Conservation (phyloP, 2,113 vertebrate species). For the Oreochromis tanganicae region DNA sequence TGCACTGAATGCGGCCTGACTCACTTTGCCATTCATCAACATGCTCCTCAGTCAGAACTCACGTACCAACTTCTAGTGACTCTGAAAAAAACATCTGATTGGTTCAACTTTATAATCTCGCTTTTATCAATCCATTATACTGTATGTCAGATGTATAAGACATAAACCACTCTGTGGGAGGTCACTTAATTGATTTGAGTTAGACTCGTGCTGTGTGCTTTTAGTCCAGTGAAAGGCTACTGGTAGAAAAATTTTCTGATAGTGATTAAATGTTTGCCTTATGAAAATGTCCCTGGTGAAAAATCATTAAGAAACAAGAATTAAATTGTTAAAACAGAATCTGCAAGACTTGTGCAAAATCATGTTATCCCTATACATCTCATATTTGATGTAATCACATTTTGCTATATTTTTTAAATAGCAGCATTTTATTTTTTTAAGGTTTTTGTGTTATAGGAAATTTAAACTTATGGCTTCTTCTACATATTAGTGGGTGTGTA, state of each 20-base stretch:
- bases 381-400: background rate
- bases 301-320: slow-evolving; percentile 29
- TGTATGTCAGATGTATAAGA: slow-evolving; percentile 38
- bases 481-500: background rate
- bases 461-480: background rate
- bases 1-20: background rate
- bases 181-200: slow-evolving; percentile 55
- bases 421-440: background rate
- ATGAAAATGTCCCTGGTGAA: slow-evolving; percentile 28
- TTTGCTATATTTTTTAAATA: background rate
- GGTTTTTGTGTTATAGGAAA: background rate
- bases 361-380: background rate
- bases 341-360: background rate
- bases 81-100: slow-evolving; percentile 36
- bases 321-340: background rate
- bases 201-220: background rate
- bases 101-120: slow-evolving; percentile 46
- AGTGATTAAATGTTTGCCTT: slow-evolving; percentile 11
- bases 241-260: background rate
- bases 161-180: slow-evolving; percentile 50
- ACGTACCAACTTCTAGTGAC: background rate
- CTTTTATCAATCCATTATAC: slow-evolving; percentile 58
- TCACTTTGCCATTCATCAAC: background rate
- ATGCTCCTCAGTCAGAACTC: background rate
- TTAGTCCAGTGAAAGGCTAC: slow-evolving; percentile 3